Base-by-base conservation (phyloP, 2,797 vertebrate genomes). In the Leptoclinus maculatus region DNA sequence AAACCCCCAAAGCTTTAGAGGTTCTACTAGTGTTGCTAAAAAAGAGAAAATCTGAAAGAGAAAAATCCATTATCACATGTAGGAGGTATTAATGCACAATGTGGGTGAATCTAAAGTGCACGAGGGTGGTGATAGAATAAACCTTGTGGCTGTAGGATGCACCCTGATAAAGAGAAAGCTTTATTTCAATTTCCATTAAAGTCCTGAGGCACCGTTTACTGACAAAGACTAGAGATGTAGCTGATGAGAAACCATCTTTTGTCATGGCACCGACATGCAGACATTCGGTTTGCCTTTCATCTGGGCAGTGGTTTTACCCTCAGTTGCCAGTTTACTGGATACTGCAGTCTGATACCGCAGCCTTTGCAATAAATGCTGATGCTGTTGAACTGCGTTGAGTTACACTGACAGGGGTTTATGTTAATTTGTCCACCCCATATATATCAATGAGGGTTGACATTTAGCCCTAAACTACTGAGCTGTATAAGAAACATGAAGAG, bases 31-130 rank as follows among this genome's bases (percentile, higher is more conserved):
- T 66, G 38, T 58, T 51, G 41, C 66, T 36, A 23, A 63, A 34
- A 84, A 83, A 63, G 11, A 79, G 36, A 82, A 59, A 73, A 27
- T 57, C 25, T 12, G 21, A 45, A 29, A 45, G 67, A 25, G 75
- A 69, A 67, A 83, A 87, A 89, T 86, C 88, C 83, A 91, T 92
- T 90, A 90, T 73, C 84, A 85, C 79, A 86, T 91, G 93, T 92
- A 87, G 93, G 91, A 91, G 91, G 88, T 79, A 90, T 90, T 91
- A 90, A 93, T 85, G 75, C 83, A 83, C 74, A 87, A 80, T 85
- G 92, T 92, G 91, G 90, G 87, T 85, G 87, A 80, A 84, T 82
- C 21, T 84, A 86, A 90, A 93, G 86, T 80, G 79, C 82, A 77
- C 3, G 75, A 91, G 87, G 88, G 88, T 5, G 83, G 75, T 80